Conservation (phyloP, 37 sponge, comb jelly and placozoan genomes). For the Halichondria panicea region DNA sequence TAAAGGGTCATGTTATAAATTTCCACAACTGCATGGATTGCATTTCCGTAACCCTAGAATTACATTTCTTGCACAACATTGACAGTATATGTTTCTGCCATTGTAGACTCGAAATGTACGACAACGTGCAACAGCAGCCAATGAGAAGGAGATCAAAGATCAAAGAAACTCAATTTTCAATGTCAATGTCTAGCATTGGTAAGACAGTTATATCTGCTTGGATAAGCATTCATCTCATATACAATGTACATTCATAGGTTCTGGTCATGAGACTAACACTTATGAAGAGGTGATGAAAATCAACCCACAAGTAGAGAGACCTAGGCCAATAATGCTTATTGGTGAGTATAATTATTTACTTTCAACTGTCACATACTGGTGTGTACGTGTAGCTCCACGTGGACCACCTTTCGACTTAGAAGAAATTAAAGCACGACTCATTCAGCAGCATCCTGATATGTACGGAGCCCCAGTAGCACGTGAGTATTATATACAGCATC, state of each 20-base stretch:
- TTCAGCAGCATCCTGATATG: conserved; percentile 4
- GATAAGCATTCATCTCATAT: background rate
- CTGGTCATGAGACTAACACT: conserved; percentile 30
- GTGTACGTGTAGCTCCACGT: conserved; percentile 19
- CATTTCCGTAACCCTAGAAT: too few species aligned
- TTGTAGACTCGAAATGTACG: background rate
- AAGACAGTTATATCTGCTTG: too few species aligned
- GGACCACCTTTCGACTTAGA: conserved; percentile 23
- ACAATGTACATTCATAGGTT: background rate
- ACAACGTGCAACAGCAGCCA: background rate
- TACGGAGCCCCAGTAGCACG: conserved; percentile 26
- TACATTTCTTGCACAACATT: too few species aligned
- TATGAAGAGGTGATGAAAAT: conserved; percentile 81
- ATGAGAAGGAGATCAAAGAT: background rate
- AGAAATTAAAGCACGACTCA: background rate
- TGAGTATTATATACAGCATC: too few species aligned
- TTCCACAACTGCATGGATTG: too few species aligned
- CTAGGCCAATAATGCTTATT: conserved; percentile 70
- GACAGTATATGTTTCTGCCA: too few species aligned
- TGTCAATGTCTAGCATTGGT: too few species aligned
- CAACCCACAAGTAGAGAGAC: conserved; percentile 47
- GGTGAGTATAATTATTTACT: conserved; percentile 16
- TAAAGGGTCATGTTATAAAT: too few species aligned
- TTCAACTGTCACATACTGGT: background rate
- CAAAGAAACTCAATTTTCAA: background rate